Evolutionary conservation across 2,797 vertebrate species (phyloP), one percentile per base, ranked within the genome.

Genomic region (Liparis tanakae): DNA sequence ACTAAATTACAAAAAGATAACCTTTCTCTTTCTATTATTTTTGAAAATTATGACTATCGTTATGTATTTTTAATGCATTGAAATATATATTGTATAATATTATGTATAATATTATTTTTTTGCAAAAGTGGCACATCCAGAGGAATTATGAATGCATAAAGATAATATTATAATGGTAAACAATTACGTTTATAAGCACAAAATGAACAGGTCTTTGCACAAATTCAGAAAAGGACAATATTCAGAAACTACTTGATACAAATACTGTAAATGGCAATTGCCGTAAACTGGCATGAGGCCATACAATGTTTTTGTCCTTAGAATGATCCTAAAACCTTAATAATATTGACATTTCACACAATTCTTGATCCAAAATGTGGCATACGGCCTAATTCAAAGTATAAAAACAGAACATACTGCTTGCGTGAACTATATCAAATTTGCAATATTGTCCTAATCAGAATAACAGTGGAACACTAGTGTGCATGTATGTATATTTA

Each of bases 41-140:
- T 5, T 43, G 22, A 46, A 50, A 14, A 14, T 33, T 9, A 57
- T 36, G 34, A 57, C 30, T 36, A 10, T 18, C 18, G 15, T 56
- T 33, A 1, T 54, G 18, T 50, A 2, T 55, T 37, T 10, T 15
- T 50, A 33, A 66, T 39, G 1, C n/a, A n/a, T n/a, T n/a, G n/a
- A n/a, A n/a, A n/a, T n/a, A n/a, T n/a, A n/a, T n/a, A n/a, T 66
- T 66, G 5, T 70, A 30, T 1, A 64, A 63, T 63, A 55, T n/a
- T n/a, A n/a, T n/a, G 2, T 46, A n/a, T 9, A 15, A 7, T 1
- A 53, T n/a, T n/a, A 20, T 41, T 51, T n/a, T 56, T 56, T 46
- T 10, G 6, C 7, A 7, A 48, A 69, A 5, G 36, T 12, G 22
- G 7, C 33, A 61, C 1, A 46, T 12, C 22, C 30, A 43, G 1